Base-by-base conservation (phyloP, 2,888 invertebrate genomes). In the Lysandra bellargus region DNA sequence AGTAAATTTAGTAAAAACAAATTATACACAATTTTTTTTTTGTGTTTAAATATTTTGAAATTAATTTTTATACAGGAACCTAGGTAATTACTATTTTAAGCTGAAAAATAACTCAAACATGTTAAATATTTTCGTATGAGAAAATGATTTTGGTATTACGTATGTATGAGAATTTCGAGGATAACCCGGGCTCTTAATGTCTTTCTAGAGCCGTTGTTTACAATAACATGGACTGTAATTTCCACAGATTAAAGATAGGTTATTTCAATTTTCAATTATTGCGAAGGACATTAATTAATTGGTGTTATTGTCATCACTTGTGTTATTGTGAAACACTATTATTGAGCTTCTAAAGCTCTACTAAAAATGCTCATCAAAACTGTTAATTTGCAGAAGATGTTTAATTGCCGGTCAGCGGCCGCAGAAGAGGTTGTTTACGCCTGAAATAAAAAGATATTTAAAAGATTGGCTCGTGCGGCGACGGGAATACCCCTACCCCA, bases 401-500 rank as follows among this genome's bases (percentile, higher is more conserved):
- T 94, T 95, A 86, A 95, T 95, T 7, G 95, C 95, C 74, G 96
- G 96, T 78, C 95, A 95, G 85, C 95, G 97, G 75, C 96, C 96
- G 57, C 95, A 96, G 78, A 97, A 97, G 87, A 95, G 97, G 82
- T 94, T 97, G 40, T 97, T 97, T 88, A 97, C 97, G 12, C 97
- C 97, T 80, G 97, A 97, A 94, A 97, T 97, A 84, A 97, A 97
- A 87, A 95, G 96, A 82, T 96, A 96, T 91, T 93, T 97, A 40
- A 97, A 97, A 90, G 97, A 97, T 85, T 97, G 97, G 97, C 93
- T 97, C 17, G 96, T 97, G 23, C 93, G 97, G 73, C 94, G 97
- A 84, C 95, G 97, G 87, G 97, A 97, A 83, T 97, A 97, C 88
- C 97, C 97, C 0, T 97, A 97, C 89, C 97, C 97, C 1, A 97